A percentile compares a stretch with the other conserved stretches of the same genome.
These are phyloP conservation scores for Metallyticus violacea DNA, from an alignment of 2,888 invertebrate genomes.

Conservation along the genomic window DNA sequence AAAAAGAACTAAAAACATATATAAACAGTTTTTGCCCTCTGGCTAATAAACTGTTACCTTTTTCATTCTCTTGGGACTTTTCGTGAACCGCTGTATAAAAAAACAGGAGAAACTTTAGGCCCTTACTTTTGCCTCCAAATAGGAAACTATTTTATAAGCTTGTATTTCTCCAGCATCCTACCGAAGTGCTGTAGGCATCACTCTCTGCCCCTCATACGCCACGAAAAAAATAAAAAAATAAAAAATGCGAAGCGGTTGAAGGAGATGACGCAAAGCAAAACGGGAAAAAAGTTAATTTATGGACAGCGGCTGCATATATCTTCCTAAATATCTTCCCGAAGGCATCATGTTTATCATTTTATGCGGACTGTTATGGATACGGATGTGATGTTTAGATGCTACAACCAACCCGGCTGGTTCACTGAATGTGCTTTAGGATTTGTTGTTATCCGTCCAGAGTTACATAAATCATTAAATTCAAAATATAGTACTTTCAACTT, in stretches of 20 bases:
- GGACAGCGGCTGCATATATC: background rate
- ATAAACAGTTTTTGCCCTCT: too few relatives aligned
- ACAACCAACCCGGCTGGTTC: background rate
- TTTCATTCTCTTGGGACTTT: too few relatives aligned
- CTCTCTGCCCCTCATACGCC: background rate
- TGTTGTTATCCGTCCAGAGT: background rate
- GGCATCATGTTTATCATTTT: background rate
- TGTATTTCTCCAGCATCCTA: background rate
- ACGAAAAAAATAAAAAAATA: background rate
- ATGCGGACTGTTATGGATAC: background rate
- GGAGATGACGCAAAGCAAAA: background rate
- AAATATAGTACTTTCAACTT: background rate
- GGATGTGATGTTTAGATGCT: background rate
- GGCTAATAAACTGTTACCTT: too few relatives aligned
- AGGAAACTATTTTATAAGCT: background rate
- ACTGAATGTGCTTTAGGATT: background rate
- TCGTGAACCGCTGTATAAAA: too few relatives aligned
- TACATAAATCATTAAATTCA: background rate
- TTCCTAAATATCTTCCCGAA: background rate
- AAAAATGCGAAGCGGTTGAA: background rate
- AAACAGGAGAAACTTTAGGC: too few relatives aligned
- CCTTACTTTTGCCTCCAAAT: background rate
- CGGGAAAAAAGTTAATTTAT: background rate
- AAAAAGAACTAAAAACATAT: too few relatives aligned
- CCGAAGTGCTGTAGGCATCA: background rate